Conservation (phyloP, 2,113 vertebrate genomes). For the Podarcis muralis region DNA sequence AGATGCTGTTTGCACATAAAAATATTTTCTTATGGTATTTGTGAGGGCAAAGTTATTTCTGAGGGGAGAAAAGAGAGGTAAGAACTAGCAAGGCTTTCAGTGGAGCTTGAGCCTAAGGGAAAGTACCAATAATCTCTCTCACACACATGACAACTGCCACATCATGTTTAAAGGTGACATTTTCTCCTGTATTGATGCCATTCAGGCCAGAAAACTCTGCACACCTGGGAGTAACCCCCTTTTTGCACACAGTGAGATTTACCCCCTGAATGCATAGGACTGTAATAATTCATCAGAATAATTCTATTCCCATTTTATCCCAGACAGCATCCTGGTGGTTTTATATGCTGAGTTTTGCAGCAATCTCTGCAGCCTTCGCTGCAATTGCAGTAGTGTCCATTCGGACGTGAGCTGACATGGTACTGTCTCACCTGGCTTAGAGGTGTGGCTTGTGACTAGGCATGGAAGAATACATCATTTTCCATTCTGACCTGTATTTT, state of each 20-base stretch:
- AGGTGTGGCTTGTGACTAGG: neutral
- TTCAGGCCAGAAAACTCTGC: neutral
- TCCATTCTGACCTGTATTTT: too few species aligned
- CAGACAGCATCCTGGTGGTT: neutral
- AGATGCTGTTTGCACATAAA: neutral
- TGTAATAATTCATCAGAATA: neutral
- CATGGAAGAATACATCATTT: too few species aligned
- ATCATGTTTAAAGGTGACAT: fast-evolving
- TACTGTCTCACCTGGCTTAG: neutral
- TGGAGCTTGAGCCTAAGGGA: neutral
- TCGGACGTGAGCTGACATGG: neutral
- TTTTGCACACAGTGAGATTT: neutral
- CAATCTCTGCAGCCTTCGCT: too few species aligned
- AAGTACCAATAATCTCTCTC: neutral
- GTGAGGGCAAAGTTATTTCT: neutral
- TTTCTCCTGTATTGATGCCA: neutral
- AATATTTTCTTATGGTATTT: neutral
- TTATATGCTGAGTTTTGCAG: neutral
- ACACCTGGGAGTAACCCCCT: neutral
- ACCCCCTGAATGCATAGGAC: neutral
- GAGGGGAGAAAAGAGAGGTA: neutral
- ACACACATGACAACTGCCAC: neutral
- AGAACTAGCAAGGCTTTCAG: neutral
- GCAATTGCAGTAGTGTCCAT: neutral
- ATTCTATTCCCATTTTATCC: neutral